phyloP scores from a whole-genome alignment of 1,140 invertebrate species.

The Solen grandis region DNA sequence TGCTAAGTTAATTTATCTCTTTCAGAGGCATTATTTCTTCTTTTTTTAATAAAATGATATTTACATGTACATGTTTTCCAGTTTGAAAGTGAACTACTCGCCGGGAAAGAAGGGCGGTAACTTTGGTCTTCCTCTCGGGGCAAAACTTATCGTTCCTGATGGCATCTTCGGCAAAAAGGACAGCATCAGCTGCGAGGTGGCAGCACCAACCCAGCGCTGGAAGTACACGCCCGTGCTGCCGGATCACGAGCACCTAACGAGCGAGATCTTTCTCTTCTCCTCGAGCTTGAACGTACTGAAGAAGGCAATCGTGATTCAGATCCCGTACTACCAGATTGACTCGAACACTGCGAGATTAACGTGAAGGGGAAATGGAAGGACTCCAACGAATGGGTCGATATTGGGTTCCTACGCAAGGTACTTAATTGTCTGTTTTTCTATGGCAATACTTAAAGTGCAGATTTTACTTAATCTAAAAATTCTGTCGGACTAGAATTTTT shows the following conservation, averaged over 20 bases:
- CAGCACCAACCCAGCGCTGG: constrained; percentile 70
- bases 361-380: constrained; percentile 73
- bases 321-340: constrained; percentile 69
- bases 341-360: constrained; percentile 68
- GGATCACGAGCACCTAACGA: constrained; percentile 67
- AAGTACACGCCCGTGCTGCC: constrained; percentile 61
- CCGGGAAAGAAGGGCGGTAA: constrained; percentile 71
- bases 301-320: constrained; percentile 65
- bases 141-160: constrained; percentile 68
- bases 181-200: constrained; percentile 67
- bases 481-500: neutral
- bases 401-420: constrained; percentile 72
- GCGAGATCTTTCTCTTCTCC: constrained; percentile 68
- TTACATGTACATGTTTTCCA: constrained; percentile 55
- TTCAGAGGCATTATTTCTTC: too few species aligned
- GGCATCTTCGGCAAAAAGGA: constrained; percentile 71
- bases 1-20: too few species aligned
- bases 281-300: constrained; percentile 64
- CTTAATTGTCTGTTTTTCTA: too few species aligned
- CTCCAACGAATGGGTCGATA: constrained; percentile 71
- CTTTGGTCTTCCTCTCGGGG: constrained; percentile 70
- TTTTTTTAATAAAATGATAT: too few species aligned
- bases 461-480: too few species aligned
- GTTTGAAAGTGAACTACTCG: constrained; percentile 64
- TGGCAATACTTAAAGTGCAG: too few species aligned